phyloP scores from a whole-genome alignment of 2,113 vertebrate genomes.

The Taurulus bubalis region DNA sequence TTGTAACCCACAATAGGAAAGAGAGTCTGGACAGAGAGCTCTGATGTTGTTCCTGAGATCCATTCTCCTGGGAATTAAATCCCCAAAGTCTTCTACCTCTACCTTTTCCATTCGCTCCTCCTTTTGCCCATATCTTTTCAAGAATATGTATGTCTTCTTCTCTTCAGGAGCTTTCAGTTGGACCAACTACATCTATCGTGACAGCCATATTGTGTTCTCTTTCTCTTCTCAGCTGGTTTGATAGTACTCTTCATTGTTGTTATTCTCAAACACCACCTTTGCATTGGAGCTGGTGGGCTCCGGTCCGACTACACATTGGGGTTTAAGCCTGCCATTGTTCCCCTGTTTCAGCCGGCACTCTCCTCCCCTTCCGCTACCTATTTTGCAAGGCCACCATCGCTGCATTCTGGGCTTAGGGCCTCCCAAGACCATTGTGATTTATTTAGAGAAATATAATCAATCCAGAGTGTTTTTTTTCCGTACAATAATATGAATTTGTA shows the following conservation, averaged over 20 bases:
- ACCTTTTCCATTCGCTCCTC: not conserved
- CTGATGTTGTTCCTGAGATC: constrained; percentile 3
- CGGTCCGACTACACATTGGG: not conserved
- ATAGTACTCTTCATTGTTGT: not conserved
- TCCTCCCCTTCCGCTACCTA: not conserved
- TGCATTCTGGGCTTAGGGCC: not conserved
- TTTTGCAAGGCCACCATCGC: not conserved
- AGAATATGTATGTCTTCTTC: not conserved
- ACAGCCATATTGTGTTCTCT: not conserved
- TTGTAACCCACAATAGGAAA: not conserved
- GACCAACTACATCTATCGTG: too few species aligned
- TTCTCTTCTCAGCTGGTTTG: not conserved
- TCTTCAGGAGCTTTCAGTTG: not conserved
- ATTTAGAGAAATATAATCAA: not conserved
- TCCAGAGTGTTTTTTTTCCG: not conserved
- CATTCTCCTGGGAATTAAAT: not conserved
- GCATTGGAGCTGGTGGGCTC: not conserved
- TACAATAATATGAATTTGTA: not conserved
- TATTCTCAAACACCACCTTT: not conserved
- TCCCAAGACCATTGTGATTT: not conserved
- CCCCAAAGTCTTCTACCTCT: not conserved
- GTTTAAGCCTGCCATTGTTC: not conserved
- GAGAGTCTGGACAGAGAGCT: not conserved
- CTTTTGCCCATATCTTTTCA: not conserved
- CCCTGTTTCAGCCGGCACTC: not conserved